Evolutionary conservation across 2,113 vertebrate species (phyloP), one percentile per base, ranked within the genome.

Genomic region (Ictidomys tridecemlineatus): DNA sequence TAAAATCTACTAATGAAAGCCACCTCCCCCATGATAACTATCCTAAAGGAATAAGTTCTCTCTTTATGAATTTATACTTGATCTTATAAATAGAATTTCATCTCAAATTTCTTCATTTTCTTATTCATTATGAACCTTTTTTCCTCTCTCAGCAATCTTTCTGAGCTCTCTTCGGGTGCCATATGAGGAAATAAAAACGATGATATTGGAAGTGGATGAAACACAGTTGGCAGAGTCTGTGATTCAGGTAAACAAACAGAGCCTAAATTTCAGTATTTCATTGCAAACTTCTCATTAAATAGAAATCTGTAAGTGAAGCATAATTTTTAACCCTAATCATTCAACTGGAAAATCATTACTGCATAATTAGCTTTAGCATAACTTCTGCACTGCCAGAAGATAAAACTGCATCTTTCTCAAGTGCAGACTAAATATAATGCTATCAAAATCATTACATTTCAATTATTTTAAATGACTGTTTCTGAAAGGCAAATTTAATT

Each of bases 141-240:
- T 87, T 63, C 2, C 9, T 26, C 2, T 5, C 69, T 51, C 70
- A 99, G 99, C 99, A 42, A 99, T 99, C 97, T 99, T 99, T 96
- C 98, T 99, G 97, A 99, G 99, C 85, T 99, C 99, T 91, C 99
- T 99, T 96, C 99, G 99, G 76, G 99, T 99, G 97, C 99, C 99
- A 97, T 99, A 99, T 93, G 98, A 99, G 93, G 99, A 99, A 98
- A 99, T 99, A 82, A 99, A 98, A 97, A 98, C 93, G 79, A 99
- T 99, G 98, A 99, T 99, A 96, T 84, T 99, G 98, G 99, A 99
- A 98, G 98, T 99, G 97, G 99, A 99, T 96, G 99, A 99, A 98
- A 99, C 99, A 77, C 99, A 99, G 53, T 99, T 99, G 70, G 99
- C 99, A 74, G 99, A 99, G 96, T 99, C 99, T 80, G 99, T 99